Conservation (phyloP, 2,113 vertebrate genomes). For the Sarotherodon lohbergeri region DNA sequence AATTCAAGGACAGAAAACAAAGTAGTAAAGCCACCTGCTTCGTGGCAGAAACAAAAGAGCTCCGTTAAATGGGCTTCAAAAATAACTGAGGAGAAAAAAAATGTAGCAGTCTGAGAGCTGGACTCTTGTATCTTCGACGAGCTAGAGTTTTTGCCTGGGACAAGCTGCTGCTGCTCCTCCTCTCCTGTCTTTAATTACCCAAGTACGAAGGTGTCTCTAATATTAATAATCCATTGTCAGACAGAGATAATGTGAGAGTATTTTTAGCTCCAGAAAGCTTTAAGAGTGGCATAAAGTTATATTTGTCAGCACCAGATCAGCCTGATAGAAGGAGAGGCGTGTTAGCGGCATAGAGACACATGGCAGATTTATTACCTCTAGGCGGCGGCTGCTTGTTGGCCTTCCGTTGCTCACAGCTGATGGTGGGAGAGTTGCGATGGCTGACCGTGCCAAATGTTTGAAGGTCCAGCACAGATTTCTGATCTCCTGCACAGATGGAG, state of each 20-base stretch:
- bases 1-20: neutral
- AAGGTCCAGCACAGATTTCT: slow-evolving; percentile 8
- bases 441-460: neutral
- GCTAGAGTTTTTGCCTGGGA: neutral
- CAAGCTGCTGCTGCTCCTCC: slow-evolving; percentile 7
- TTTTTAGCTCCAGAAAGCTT: neutral
- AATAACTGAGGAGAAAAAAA: neutral
- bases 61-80: neutral
- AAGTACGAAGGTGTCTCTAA: slow-evolving; percentile 12
- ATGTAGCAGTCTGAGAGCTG: neutral
- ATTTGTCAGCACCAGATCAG: neutral
- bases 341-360: neutral
- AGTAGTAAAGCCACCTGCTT: neutral
- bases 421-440: neutral
- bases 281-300: neutral
- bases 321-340: neutral
- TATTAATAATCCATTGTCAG: slow-evolving; percentile 11
- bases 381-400: slow-evolving; percentile 14
- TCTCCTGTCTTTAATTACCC: slow-evolving; percentile 23
- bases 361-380: slow-evolving; percentile 19
- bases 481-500: slow-evolving; percentile 29
- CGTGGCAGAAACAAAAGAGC: neutral
- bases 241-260: neutral
- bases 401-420: neutral
- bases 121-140: neutral